A percentile compares a stretch with the other conserved stretches of the same genome.
phyloP scores from a whole-genome alignment of 2,888 invertebrate genomes.

The Dyspetes luteomarginatus region DNA sequence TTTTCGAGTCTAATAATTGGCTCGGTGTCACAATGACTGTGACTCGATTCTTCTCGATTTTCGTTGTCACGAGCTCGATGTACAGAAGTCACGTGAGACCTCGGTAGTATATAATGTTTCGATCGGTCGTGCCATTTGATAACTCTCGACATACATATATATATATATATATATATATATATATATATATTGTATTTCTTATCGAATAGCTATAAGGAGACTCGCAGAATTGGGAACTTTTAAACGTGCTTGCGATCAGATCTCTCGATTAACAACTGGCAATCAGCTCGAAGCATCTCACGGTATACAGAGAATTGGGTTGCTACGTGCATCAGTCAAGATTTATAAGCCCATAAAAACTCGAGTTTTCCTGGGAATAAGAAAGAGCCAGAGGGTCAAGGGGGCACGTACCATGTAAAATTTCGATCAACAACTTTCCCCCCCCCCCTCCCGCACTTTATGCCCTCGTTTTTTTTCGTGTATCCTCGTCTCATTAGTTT shows the following conservation, averaged over 20 bases:
- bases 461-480: background rate
- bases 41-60: conserved; percentile 3
- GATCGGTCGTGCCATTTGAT: conserved; percentile 44
- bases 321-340: conserved; percentile 36
- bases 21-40: conserved; percentile 28
- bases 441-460: background rate
- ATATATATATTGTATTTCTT: background rate
- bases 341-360: conserved; percentile 4
- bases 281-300: conserved; percentile 44
- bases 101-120: conserved; percentile 38
- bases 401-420: too few relatives aligned
- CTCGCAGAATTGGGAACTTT: conserved; percentile 27
- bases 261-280: conserved; percentile 47
- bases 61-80: conserved; percentile 30
- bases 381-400: background rate
- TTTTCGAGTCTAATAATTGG: background rate
- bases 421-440: background rate
- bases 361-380: conserved; percentile 5
- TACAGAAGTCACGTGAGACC: conserved; percentile 39
- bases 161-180: background rate
- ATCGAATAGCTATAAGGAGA: background rate
- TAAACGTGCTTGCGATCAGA: conserved; percentile 29
- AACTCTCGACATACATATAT: conserved; percentile 2
- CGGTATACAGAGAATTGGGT: conserved; percentile 12
- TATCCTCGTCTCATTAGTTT: conserved; percentile 9